Evolutionary conservation across 2,797 vertebrate species (phyloP), one percentile per base, ranked within the genome.

Genomic region (Enteromius trimaculatus): DNA sequence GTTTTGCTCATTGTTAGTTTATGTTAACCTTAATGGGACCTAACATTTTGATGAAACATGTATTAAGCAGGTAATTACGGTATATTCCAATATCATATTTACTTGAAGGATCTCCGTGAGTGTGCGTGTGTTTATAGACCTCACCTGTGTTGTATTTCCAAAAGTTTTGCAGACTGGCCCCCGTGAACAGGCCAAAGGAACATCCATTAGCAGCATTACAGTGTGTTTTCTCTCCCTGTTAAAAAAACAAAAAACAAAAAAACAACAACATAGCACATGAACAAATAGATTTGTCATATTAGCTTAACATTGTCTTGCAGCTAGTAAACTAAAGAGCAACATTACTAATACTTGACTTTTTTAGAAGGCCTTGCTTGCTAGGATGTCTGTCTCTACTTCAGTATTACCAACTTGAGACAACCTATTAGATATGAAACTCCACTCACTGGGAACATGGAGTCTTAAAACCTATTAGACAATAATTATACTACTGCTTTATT

Each of bases 111-210:
- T 44, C 23, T 8, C 42, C n/a, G 37, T 53, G 65, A 31, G 34
- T 44, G 44, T 55, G 51, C 34, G 37, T 81, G 44, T 62, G 60
- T 62, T 62, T 74, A 10, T 49, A 31, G 3, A 13, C 34, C 34
- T 74, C 37, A 82, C 80, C 80, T 39, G 9, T 51, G 37, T 16
- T 3, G 6, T 44, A 53, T 31, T 44, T 71, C 79, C 79, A 80
- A 14, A 13, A 3, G 7, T 29, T 39, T 3, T 64, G 69, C 3
- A 14, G 55, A 51, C 53, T 74, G 42, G 16, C 44, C n/a, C 29
- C 4, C 3, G 58, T 29, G 16, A 39, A 23, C 42, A n/a, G 70
- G 42, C 58, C 70, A 3, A 29, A 39, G 31, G 58, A 3, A 16
- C 39, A 31, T 26, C 31, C n/a, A 39, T 5, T 3, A 8, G n/a